A percentile compares a stretch with the other conserved stretches of the same genome.
Evolutionary conservation across 2,113 vertebrate species (phyloP).

Genomic region (Illadopsis cleaveri): DNA sequence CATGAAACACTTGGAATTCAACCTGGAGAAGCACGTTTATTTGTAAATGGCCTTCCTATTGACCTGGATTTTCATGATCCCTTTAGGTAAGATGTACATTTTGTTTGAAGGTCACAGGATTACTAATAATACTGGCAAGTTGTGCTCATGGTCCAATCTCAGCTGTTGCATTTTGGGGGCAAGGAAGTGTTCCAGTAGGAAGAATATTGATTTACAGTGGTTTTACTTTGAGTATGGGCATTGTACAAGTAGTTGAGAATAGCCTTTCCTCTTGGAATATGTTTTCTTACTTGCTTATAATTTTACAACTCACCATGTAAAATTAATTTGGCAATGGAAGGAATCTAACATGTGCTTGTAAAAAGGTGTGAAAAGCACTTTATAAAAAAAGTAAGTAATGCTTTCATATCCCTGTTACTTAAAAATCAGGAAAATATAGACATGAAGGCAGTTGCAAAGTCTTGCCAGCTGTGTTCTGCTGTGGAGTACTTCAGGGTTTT

Average conservation of each 20-base stretch:
- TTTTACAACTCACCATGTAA: neutral
- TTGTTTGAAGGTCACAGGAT: neutral
- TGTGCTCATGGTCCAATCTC: neutral
- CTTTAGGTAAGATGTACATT: slow-evolving; percentile 82
- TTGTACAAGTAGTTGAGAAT: neutral
- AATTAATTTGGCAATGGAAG: neutral
- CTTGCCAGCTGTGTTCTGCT: neutral
- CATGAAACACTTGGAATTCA: slow-evolving; percentile 83
- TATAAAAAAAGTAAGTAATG: neutral
- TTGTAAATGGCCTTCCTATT: slow-evolving; percentile 90
- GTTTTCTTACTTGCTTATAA: neutral
- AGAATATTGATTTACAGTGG: neutral
- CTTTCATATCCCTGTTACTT: neutral
- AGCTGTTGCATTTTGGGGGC: neutral
- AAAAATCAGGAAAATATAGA: neutral
- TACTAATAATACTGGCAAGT: neutral
- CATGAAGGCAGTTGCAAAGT: neutral
- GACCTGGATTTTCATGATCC: slow-evolving; percentile 87
- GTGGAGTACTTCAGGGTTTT: neutral
- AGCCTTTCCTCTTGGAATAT: neutral
- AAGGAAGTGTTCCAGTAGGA: neutral
- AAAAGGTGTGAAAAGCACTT: neutral
- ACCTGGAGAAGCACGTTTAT: slow-evolving; percentile 87
- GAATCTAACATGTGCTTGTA: neutral
- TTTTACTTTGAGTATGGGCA: neutral